Percentiles rank a stretch among this genome's conserved stretches.
These are phyloP conservation scores for Drosophila nigricruria DNA, from an alignment of 2,888 invertebrate genomes.

Conservation along the genomic window DNA sequence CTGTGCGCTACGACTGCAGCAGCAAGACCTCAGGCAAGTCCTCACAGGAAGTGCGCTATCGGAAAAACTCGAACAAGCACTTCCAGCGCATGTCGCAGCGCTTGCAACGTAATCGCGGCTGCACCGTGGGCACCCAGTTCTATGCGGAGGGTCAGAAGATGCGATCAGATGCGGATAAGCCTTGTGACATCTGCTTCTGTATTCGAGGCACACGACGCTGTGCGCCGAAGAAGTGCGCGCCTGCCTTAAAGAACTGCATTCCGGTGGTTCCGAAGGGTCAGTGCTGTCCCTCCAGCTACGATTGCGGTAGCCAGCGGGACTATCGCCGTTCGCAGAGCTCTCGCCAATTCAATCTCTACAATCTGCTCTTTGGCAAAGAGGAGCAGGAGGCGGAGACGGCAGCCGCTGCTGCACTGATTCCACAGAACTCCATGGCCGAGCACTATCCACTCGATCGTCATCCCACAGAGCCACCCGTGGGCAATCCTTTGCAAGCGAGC, in stretches of 20 bases:
- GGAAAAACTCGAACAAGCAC: constrained; percentile 83
- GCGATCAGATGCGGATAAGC: constrained; percentile 85
- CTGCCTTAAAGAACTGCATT: constrained; percentile 90
- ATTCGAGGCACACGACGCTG: constrained; percentile 90
- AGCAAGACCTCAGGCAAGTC: constrained; percentile 82
- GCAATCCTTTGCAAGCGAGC: constrained; percentile 50
- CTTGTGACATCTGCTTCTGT: constrained; percentile 93
- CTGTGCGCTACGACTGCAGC: constrained; percentile 91
- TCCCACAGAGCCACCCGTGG: constrained; percentile 53
- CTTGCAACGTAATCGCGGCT: constrained; percentile 83
- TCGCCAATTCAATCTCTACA: constrained; percentile 84
- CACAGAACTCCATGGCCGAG: constrained; percentile 62
- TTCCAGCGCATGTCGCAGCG: constrained; percentile 83
- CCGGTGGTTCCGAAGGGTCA: constrained; percentile 91
- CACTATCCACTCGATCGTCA: constrained; percentile 81
- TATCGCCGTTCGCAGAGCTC: constrained; percentile 80
- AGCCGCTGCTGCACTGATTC: constrained; percentile 31
- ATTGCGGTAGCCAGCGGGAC: constrained; percentile 88
- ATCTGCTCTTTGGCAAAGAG: constrained; percentile 83
- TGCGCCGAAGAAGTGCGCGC: constrained; percentile 91
- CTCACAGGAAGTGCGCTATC: constrained; percentile 81
- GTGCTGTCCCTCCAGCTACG: constrained; percentile 94
- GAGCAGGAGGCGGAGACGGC: constrained; percentile 50
- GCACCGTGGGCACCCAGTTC: constrained; percentile 88
- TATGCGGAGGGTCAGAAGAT: constrained; percentile 90